Evolutionary conservation across 2,888 invertebrate species (phyloP).

Genomic region (Empis livida): DNA sequence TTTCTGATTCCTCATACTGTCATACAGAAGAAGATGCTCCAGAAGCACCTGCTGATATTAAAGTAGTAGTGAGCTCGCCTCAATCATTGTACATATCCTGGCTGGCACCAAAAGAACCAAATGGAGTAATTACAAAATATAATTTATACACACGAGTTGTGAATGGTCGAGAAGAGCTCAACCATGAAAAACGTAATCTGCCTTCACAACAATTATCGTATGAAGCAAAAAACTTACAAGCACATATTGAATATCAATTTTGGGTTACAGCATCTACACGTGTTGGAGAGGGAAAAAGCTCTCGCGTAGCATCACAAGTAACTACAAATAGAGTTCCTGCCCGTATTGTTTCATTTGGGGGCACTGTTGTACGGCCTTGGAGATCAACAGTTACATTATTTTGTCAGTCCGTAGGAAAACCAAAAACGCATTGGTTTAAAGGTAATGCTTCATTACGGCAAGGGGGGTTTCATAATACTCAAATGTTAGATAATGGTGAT

Average conservation of each 20-base stretch:
- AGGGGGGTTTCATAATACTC: constrained; percentile 45
- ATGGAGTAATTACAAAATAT: constrained; percentile 65
- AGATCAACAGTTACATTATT: constrained; percentile 48
- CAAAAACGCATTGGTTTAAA: constrained; percentile 51
- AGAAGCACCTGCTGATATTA: constrained; percentile 64
- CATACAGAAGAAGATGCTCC: constrained; percentile 74
- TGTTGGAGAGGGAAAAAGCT: constrained; percentile 65
- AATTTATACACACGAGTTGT: constrained; percentile 55
- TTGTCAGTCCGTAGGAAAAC: constrained; percentile 54
- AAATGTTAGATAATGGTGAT: constrained; percentile 51
- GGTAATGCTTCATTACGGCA: constrained; percentile 43
- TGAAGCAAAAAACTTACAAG: constrained; percentile 53
- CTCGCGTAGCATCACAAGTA: constrained; percentile 51
- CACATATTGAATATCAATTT: constrained; percentile 61
- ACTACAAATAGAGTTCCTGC: constrained; percentile 53
- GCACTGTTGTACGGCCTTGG: constrained; percentile 51
- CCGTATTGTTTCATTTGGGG: constrained; percentile 58
- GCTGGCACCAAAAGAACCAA: constrained; percentile 60
- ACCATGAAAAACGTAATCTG: constrained; percentile 52
- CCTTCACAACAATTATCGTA: constrained; percentile 50
- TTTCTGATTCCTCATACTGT: constrained; percentile 54
- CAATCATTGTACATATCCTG: constrained; percentile 66
- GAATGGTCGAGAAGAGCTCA: constrained; percentile 53
- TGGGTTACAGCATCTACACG: constrained; percentile 67
- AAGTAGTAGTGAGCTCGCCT: constrained; percentile 60